Evolutionary conservation across 2,888 invertebrate genomes (phyloP).

Genomic region (Cephonodes hylas): DNA sequence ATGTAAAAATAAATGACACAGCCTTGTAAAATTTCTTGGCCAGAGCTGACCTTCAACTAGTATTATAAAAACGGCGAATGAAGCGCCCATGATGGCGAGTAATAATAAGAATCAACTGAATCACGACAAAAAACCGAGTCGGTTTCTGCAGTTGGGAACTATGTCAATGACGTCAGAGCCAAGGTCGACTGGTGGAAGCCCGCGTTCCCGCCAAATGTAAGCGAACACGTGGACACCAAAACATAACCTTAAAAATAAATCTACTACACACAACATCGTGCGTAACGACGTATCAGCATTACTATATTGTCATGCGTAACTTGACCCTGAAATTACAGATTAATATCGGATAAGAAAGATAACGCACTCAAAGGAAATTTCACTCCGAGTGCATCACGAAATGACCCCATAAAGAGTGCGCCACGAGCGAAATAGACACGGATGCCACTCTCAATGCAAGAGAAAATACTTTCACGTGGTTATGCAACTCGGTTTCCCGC

Average conservation of each 20-base stretch:
- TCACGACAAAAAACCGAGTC: constrained; percentile 57
- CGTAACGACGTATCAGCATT: constrained; percentile 10
- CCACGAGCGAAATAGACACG: constrained; percentile 5
- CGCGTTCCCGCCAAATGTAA: constrained; percentile 69
- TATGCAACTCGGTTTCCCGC: constrained; percentile 69
- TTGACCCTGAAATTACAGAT: constrained; percentile 2
- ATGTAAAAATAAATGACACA: constrained; percentile 1
- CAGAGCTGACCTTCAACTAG: constrained; percentile 8
- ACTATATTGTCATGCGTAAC: constrained; percentile 4
- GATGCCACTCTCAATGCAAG: constrained; percentile 21
- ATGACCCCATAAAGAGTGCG: not conserved
- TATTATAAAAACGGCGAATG: constrained; percentile 10
- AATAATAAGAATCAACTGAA: constrained; percentile 46
- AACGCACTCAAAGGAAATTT: not conserved
- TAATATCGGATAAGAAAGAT: not conserved
- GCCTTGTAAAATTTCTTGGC: not conserved
- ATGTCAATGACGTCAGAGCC: constrained; percentile 75
- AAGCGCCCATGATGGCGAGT: constrained; percentile 6
- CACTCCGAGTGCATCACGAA: not conserved
- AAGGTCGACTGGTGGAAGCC: constrained; percentile 70
- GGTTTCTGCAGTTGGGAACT: constrained; percentile 69
- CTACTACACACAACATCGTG: not conserved
- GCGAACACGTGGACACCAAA: constrained; percentile 46
- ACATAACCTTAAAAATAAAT: constrained; percentile 34
- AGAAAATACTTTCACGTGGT: constrained; percentile 65